A percentile compares a stretch with the other conserved stretches of the same genome.
These are phyloP conservation scores for Nyctibius grandis DNA, from an alignment of 2,797 vertebrate species.

Conservation along the genomic window DNA sequence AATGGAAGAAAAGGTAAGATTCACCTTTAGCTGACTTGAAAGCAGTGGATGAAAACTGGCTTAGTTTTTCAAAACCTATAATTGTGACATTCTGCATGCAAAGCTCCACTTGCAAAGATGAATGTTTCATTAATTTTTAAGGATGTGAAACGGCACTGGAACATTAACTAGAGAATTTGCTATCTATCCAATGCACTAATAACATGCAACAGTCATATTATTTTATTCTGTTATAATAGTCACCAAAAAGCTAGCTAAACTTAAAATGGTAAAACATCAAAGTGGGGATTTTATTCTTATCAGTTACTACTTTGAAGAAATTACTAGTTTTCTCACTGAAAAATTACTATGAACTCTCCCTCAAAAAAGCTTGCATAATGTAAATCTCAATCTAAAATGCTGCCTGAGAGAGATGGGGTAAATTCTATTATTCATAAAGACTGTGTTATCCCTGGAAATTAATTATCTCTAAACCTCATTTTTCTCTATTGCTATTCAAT, in stretches of 20 bases:
- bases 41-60: background rate
- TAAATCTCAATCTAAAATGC: conserved; percentile 14
- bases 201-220: background rate
- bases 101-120: background rate
- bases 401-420: background rate
- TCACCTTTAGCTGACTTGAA: background rate
- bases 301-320: conserved; percentile 8
- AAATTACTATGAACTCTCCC: background rate
- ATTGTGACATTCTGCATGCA: background rate
- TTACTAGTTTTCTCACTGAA: background rate
- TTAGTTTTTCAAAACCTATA: background rate
- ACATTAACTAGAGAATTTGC: conserved; percentile 27
- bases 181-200: background rate
- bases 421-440: conserved; percentile 48
- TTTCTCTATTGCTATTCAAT: background rate
- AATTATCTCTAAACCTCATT: background rate
- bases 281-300: background rate
- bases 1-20: background rate
- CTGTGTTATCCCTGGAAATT: background rate
- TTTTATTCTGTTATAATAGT: conserved; percentile 9
- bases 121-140: conserved; percentile 44
- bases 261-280: conserved; percentile 18
- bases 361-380: conserved; percentile 16
- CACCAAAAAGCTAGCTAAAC: background rate
- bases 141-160: background rate